Percentiles rank a stretch among this genome's conserved stretches.
Evolutionary conservation across 2,113 vertebrate genomes (phyloP).

Genomic region (Telmatochromis brichardi): DNA sequence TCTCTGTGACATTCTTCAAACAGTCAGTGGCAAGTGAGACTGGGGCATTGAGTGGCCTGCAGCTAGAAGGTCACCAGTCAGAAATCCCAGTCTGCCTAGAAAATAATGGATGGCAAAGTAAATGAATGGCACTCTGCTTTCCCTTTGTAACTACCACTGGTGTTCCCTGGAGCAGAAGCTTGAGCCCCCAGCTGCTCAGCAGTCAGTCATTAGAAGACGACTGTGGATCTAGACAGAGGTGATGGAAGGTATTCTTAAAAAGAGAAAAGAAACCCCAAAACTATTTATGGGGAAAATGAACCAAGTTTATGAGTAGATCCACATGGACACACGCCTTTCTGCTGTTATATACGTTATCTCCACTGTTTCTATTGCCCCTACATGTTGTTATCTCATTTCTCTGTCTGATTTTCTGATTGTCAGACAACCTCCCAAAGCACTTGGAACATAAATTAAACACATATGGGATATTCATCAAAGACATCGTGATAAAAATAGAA

Average conservation of each 20-base stretch:
- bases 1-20: conserved; percentile 7
- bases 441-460: conserved; percentile 10
- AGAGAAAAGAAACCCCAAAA: neutral
- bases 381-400: neutral
- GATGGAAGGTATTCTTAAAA: neutral
- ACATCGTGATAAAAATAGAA: conserved; percentile 45
- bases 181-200: neutral
- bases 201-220: neutral
- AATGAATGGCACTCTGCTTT: neutral
- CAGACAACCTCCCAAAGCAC: neutral
- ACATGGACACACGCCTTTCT: neutral
- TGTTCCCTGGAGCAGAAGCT: neutral
- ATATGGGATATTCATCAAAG: conserved; percentile 45
- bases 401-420: neutral
- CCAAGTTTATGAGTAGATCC: neutral
- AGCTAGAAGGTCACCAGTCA: conserved; percentile 5
- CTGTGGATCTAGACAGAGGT: neutral
- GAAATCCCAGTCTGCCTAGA: neutral
- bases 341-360: neutral
- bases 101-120: neutral
- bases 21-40: neutral
- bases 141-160: neutral
- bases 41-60: neutral
- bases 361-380: neutral
- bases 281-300: neutral